Conservation (phyloP, 2,797 vertebrate genomes). For the Ctenosaura bakeri region DNA sequence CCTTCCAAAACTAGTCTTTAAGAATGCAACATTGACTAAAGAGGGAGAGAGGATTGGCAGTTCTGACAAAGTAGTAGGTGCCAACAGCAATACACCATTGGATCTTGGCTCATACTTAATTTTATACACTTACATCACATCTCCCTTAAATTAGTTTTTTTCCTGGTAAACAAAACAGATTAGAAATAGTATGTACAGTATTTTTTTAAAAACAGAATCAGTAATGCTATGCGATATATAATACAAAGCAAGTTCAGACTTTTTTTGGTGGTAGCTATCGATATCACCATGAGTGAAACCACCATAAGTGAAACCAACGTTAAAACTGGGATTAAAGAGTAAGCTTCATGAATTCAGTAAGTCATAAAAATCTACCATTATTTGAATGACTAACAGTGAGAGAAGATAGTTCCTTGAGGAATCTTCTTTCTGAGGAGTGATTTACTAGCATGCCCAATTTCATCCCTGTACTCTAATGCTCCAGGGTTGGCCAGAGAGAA, state of each 20-base stretch:
- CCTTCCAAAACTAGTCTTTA: too few relatives aligned
- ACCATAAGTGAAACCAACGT: not conserved
- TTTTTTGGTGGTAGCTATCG: not conserved
- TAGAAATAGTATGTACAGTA: conserved; percentile 36
- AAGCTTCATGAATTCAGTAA: not conserved
- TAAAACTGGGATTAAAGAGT: not conserved
- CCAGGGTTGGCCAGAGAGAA: not conserved
- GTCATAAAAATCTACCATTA: not conserved
- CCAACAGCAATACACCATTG: too few relatives aligned
- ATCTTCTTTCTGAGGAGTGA: not conserved
- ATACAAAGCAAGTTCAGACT: not conserved
- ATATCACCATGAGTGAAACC: not conserved
- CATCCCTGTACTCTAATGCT: not conserved
- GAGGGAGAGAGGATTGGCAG: too few relatives aligned
- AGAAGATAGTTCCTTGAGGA: not conserved
- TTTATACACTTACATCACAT: not conserved
- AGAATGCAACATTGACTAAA: too few relatives aligned
- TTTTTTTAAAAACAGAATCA: conserved; percentile 46
- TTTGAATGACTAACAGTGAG: not conserved
- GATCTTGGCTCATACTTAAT: not conserved
- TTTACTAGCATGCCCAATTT: not conserved
- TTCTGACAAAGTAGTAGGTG: too few relatives aligned
- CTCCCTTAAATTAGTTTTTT: not conserved
- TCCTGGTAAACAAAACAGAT: not conserved
- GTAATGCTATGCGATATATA: not conserved